Evolutionary conservation across 2,888 invertebrate species (phyloP).

Genomic region (Hirtodrosophila alboralis): DNA sequence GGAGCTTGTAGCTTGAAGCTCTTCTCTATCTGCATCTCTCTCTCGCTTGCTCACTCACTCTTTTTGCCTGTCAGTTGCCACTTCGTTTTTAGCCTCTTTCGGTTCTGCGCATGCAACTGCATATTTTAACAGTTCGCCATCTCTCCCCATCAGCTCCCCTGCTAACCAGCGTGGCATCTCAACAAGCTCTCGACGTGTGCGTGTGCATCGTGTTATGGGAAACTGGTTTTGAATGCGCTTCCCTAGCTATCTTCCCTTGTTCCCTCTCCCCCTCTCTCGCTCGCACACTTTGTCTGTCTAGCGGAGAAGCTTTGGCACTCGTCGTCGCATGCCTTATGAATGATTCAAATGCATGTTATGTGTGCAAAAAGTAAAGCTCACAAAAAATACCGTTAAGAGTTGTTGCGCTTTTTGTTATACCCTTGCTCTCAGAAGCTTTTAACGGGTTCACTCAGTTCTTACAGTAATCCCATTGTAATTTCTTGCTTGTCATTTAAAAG

Average conservation of each 20-base stretch:
- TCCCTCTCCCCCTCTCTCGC: background rate
- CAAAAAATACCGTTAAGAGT: constrained; percentile 75
- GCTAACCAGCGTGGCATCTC: constrained; percentile 16
- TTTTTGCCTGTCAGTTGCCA: constrained; percentile 53
- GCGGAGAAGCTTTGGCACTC: constrained; percentile 64
- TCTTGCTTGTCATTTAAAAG: too few relatives aligned
- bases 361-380: constrained; percentile 46
- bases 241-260: constrained; percentile 1
- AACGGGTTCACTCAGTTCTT: constrained; percentile 11
- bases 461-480: background rate
- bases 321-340: constrained; percentile 77
- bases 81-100: constrained; percentile 58
- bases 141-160: background rate
- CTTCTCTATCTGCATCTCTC: too few relatives aligned
- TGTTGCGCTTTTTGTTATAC: constrained; percentile 64
- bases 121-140: constrained; percentile 66
- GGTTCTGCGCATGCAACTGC: constrained; percentile 70
- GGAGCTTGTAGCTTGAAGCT: constrained; percentile 17
- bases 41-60: too few relatives aligned
- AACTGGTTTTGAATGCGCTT: constrained; percentile 62
- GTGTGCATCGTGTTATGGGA: constrained; percentile 57
- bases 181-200: constrained; percentile 45
- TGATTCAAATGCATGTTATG: constrained; percentile 79
- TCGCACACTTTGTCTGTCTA: constrained; percentile 22
- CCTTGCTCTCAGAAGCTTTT: constrained; percentile 3